A percentile compares a stretch with the other conserved stretches of the same genome.
These are phyloP conservation scores for Oxygymnocypris stewartii DNA, from an alignment of 2,113 vertebrate genomes.

Conservation along the genomic window DNA sequence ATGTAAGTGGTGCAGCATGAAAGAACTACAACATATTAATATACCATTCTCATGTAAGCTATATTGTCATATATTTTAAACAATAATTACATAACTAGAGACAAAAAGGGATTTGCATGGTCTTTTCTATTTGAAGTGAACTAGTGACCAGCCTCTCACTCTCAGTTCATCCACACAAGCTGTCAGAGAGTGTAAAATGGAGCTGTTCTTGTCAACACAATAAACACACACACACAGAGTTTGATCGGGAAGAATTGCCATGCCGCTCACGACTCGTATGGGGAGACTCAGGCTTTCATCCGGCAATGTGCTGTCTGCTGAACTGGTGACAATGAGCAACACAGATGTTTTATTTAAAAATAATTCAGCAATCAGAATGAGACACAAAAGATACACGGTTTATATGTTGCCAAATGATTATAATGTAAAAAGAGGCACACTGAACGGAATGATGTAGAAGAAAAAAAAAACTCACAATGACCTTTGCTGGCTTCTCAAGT, in stretches of 20 bases:
- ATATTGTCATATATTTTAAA: neutral
- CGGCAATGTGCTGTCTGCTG: constrained; percentile 23
- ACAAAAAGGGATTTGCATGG: neutral
- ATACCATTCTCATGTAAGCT: neutral
- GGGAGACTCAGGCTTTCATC: constrained; percentile 34
- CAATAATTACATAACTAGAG: neutral
- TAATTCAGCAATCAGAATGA: constrained; percentile 22
- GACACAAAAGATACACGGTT: neutral
- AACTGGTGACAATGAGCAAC: neutral
- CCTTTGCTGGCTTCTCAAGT: neutral
- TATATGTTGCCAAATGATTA: neutral
- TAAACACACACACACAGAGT: neutral
- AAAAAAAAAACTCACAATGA: no score
- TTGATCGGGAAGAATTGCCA: neutral
- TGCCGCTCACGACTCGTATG: constrained; percentile 5
- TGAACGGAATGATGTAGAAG: no score
- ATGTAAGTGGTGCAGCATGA: neutral
- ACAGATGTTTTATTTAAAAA: constrained; percentile 17
- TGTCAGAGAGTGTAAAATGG: neutral
- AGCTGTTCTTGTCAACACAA: constrained; percentile 17
- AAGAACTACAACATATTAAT: neutral
- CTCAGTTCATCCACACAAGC: neutral
- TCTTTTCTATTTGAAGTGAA: neutral
- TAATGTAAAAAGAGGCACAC: neutral
- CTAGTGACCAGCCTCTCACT: constrained; percentile 15